phyloP scores from a whole-genome alignment of 2,113 vertebrate genomes.

The Setophaga coronata region DNA sequence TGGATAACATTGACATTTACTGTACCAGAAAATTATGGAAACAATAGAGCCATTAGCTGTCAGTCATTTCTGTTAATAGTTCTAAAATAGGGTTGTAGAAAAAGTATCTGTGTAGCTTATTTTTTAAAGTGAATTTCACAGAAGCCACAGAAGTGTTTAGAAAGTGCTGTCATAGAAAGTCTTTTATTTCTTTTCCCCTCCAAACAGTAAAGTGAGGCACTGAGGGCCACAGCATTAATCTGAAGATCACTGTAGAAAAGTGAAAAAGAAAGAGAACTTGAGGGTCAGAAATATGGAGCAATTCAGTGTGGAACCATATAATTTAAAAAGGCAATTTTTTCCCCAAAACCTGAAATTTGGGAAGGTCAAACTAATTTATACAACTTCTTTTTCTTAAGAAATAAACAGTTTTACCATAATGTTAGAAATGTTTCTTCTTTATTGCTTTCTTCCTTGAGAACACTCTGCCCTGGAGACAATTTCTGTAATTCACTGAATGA shows the following conservation, averaged over 20 bases:
- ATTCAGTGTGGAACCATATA: background rate
- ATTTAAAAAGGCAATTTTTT: background rate
- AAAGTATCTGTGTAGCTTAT: background rate
- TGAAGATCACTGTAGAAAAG: background rate
- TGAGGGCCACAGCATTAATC: background rate
- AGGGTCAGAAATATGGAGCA: background rate
- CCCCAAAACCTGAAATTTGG: background rate
- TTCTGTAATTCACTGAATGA: conserved; percentile 26
- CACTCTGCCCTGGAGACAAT: background rate
- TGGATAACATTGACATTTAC: background rate
- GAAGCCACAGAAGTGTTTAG: background rate
- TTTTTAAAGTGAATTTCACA: background rate
- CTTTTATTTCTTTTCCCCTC: background rate
- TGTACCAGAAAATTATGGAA: conserved; percentile 8
- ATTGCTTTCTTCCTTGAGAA: background rate
- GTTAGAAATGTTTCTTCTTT: background rate
- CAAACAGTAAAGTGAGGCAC: background rate
- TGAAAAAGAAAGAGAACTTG: background rate
- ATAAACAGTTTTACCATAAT: conserved; percentile 8
- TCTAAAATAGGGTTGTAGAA: background rate
- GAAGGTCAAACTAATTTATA: conserved; percentile 36
- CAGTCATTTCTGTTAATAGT: background rate
- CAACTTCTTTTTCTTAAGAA: conserved; percentile 14
- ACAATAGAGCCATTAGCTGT: background rate
- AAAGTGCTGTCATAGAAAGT: background rate